These are phyloP conservation scores for Therioaphis trifolii DNA, from an alignment of 2,888 invertebrate species.

Conservation along the genomic window DNA sequence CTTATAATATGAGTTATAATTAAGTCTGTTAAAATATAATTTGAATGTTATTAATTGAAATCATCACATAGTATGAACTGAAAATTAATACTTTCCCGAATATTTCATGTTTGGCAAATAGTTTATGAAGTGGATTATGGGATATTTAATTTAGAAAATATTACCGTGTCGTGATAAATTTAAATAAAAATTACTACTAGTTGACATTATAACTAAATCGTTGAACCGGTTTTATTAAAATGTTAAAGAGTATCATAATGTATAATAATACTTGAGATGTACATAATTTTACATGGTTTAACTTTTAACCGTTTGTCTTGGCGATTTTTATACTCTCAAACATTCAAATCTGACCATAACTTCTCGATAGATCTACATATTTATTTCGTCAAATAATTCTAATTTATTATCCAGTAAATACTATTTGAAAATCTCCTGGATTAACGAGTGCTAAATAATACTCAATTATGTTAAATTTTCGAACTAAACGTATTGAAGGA, in stretches of 20 bases:
- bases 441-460: too few species aligned
- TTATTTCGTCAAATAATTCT: too few species aligned
- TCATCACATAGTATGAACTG: too few species aligned
- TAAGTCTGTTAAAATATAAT: too few species aligned
- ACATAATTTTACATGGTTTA: background rate
- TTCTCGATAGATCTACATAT: too few species aligned
- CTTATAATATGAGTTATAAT: too few species aligned
- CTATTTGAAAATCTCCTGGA: too few species aligned
- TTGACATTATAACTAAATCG: constrained; percentile 55
- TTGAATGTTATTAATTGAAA: background rate
- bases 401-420: too few species aligned
- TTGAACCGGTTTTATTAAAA: constrained; percentile 48
- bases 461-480: too few species aligned
- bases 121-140: background rate
- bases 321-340: background rate
- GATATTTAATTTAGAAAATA: constrained; percentile 46
- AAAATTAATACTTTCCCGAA: background rate
- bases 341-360: constrained; percentile 6
- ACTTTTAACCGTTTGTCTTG: constrained; percentile 10
- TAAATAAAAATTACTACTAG: constrained; percentile 46
- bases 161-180: constrained; percentile 2
- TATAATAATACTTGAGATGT: constrained; percentile 6
- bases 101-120: background rate
- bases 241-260: background rate
- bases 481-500: too few species aligned